Conservation (phyloP, 2,113 vertebrate species). For the Engystomops pustulosus region DNA sequence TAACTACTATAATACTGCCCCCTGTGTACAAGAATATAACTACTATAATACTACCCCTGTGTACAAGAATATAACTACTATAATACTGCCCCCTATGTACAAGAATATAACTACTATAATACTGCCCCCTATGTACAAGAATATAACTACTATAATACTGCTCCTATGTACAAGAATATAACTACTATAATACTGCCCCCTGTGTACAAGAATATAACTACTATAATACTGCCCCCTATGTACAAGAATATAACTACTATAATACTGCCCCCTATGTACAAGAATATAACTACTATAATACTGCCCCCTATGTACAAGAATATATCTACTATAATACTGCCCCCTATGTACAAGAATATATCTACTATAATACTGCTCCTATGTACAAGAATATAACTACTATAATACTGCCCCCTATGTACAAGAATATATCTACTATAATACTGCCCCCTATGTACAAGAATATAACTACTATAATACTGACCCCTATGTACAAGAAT, state of each 20-base stretch:
- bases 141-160: neutral
- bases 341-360: neutral
- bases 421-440: too few relatives aligned
- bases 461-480: too few relatives aligned
- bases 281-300: constrained; percentile 13
- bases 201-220: constrained; percentile 9
- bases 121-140: neutral
- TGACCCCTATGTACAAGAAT: too few relatives aligned
- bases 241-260: constrained; percentile 4
- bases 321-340: constrained; percentile 4
- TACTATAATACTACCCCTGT: neutral
- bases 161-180: neutral
- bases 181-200: neutral
- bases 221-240: neutral
- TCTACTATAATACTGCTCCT: neutral
- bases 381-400: too few relatives aligned
- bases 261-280: constrained; percentile 2
- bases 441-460: too few relatives aligned
- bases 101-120: constrained; percentile 24
- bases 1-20: constrained; percentile 8
- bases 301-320: neutral
- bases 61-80: constrained; percentile 19
- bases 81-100: constrained; percentile 15
- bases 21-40: constrained; percentile 2
- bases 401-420: too few relatives aligned